These are phyloP conservation scores for Pedetes capensis DNA, from an alignment of 2,113 vertebrate species.

Conservation along the genomic window DNA sequence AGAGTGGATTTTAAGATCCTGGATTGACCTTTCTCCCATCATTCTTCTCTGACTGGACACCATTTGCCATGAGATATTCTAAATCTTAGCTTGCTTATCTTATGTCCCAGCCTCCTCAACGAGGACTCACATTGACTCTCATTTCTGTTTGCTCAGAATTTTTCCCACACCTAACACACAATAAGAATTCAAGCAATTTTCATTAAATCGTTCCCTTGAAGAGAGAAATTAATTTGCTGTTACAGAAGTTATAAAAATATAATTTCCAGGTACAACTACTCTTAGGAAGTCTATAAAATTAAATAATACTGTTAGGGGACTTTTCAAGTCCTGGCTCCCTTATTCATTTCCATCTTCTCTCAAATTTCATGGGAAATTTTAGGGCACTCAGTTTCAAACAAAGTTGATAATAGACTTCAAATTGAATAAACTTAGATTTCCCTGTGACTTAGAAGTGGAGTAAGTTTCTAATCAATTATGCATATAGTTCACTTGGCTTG, in stretches of 20 bases:
- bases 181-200: constrained; percentile 36
- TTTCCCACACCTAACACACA: background rate
- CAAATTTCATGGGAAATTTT: constrained; percentile 63
- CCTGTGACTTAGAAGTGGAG: constrained; percentile 63
- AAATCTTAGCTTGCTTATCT: background rate
- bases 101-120: background rate
- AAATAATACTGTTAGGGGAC: constrained; percentile 50
- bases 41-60: background rate
- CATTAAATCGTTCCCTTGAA: constrained; percentile 16
- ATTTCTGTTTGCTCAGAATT: background rate
- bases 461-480: constrained; percentile 72
- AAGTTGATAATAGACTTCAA: constrained; percentile 66
- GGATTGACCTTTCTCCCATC: background rate
- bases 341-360: constrained; percentile 47
- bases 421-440: constrained; percentile 71
- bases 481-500: constrained; percentile 59
- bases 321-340: background rate
- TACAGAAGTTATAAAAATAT: constrained; percentile 43
- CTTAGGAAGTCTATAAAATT: constrained; percentile 47
- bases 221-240: constrained; percentile 32
- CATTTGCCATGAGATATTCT: background rate
- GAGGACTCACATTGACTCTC: background rate
- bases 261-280: constrained; percentile 40
- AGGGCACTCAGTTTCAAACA: constrained; percentile 62
- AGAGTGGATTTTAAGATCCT: background rate